Base-by-base conservation (phyloP, 2,797 vertebrate genomes). In the Cirrhinus mrigala region DNA sequence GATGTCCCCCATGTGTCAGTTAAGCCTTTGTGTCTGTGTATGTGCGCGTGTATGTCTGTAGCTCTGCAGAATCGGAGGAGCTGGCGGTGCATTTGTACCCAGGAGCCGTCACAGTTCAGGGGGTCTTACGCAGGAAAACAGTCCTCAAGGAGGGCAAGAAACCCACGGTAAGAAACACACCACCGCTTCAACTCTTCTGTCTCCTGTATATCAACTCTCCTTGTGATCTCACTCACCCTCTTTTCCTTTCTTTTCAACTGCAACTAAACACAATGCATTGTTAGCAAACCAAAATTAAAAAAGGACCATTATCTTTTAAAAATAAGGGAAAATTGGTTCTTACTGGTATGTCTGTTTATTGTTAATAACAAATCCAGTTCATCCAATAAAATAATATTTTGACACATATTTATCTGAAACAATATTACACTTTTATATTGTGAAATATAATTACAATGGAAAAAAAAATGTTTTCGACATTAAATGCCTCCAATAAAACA, bases 131-230 rank as follows among this genome's bases (percentile, higher is more conserved):
- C 90, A 95, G 98, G 89, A 99, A 99, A 94, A 99, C 98, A 27
- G 92, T 98, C 88, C 93, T 99, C 88, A 99, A 99, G 94, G 98
- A 99, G 95, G 98, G 98, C 92, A 99, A 98, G 94, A 99, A 99
- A 92, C 98, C 98, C 85, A 99, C 97, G 85, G 98, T 99, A 94
- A 97, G 96, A 91, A 33, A 5, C 40, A 52, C 14, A 33, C 15
- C 12, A 11, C 12, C 9, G 8, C 48, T 62, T 70, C 54, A 40
- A 10, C 50, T n/a, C 27, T 54, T 29, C 46, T 2, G 56, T 84
- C 44, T 70, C 37, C 60, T 79, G 22, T 4, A 3, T 11, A n/a
- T 62, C 0, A 33, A n/a, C 14, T 56, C 54, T 74, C 3, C 22
- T 12, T 82, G 24, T 48, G 27, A 54, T n/a, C 48, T 52, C 2